Evolutionary conservation across 2,888 invertebrate species (phyloP), one percentile per base, ranked within the genome.

Genomic region (Drosophila acutilabella): DNA sequence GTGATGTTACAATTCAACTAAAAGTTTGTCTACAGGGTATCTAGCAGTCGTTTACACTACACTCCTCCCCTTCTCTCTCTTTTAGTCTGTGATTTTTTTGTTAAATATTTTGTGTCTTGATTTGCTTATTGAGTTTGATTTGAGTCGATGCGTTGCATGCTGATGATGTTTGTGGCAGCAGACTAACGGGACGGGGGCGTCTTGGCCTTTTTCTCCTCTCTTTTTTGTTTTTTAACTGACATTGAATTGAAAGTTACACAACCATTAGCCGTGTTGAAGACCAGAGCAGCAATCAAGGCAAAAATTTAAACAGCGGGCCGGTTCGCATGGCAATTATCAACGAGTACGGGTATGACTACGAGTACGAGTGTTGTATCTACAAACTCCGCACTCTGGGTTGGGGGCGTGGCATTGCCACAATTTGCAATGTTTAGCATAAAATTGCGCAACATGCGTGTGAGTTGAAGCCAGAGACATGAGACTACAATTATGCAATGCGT

Each of bases 201-300:
- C 41, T 69, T 74, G 71, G 59, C 48, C 64, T 36, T 36, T 36
- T 13, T 8, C 30, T 30, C 8, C 8, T 0, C 30, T 1, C 1
- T 30, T 30, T 30, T 30, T 26, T 1, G 6, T 26, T 26, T 61
- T 77, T 76, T 54, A 70, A 71, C 87, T 86, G 86, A 86, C 86
- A 86, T 87, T 86, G 87, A 86, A 87, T 88, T 87, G 81, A 76
- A 71, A 81, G 87, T 86, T 87, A 85, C 81, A 85, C 87, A 87
- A 82, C 73, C 52, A 53, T 71, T 64, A 64, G 76, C 50, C 41
- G 64, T 41, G 13, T 47, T 23, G 48, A 73, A 71, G 44, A 59
- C 62, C 67, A 36, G 4, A 65, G 56, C 73, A 78, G 78, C 80
- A 84, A 83, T 64, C 84, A 84, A 82, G 78, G 71, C 81, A 82